A percentile compares a stretch with the other conserved stretches of the same genome.
Evolutionary conservation across 1,140 invertebrate species (phyloP).

Genomic region (Drosophila obscura): DNA sequence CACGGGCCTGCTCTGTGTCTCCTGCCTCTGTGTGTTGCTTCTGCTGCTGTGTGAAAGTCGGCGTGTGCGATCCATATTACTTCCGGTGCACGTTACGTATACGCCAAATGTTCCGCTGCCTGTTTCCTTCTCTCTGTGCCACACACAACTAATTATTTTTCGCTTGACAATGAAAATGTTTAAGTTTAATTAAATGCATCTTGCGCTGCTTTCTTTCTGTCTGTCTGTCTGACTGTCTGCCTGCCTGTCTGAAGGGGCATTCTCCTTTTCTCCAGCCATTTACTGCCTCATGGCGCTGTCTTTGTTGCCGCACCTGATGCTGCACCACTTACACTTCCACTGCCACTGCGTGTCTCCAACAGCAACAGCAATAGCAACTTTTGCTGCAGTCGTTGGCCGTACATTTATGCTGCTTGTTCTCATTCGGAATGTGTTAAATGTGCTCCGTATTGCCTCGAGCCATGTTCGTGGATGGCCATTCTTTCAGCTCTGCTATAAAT

Average conservation of each 20-base stretch:
- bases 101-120: conserved; percentile 63
- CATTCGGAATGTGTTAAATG: conserved; percentile 75
- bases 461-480: conserved; percentile 37
- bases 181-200: conserved; percentile 83
- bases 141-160: conserved; percentile 83
- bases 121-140: conserved; percentile 32
- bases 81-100: conserved; percentile 74
- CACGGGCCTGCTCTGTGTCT: conserved; percentile 1
- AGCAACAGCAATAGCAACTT: conserved; percentile 48
- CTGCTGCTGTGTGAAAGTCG: conserved; percentile 13
- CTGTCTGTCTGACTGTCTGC: conserved; percentile 27
- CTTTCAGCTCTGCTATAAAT: conserved; percentile 45
- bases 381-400: conserved; percentile 49
- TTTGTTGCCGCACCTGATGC: conserved; percentile 65
- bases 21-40: conserved; percentile 18
- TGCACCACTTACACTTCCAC: conserved; percentile 1
- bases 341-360: conserved; percentile 20
- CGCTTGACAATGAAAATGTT: conserved; percentile 83
- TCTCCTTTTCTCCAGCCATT: too few relatives aligned
- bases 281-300: conserved; percentile 2
- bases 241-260: too few relatives aligned
- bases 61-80: conserved; percentile 66
- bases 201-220: conserved; percentile 71
- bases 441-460: conserved; percentile 60
- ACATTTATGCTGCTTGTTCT: conserved; percentile 76